phyloP scores from a whole-genome alignment of 1,140 invertebrate genomes.

The Sminthurides bifidus region DNA sequence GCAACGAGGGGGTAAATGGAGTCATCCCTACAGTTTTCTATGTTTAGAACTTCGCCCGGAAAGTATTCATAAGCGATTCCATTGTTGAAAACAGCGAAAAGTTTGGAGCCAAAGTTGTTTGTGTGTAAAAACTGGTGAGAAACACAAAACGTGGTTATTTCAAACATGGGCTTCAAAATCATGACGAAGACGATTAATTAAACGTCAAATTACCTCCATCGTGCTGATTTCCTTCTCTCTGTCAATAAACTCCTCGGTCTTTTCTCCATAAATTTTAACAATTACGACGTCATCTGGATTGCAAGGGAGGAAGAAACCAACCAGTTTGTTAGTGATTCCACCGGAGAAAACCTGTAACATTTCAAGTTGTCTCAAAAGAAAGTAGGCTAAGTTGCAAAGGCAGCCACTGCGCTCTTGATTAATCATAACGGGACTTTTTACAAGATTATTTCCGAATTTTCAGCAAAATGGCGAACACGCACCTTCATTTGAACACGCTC shows the following conservation, averaged over 20 bases:
- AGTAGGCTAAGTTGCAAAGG: too few species aligned
- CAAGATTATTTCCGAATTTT: too few species aligned
- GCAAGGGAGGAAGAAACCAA: slow-evolving; percentile 56
- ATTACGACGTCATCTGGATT: slow-evolving; percentile 60
- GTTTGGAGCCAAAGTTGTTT: slow-evolving; percentile 62
- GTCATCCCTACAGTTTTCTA: slow-evolving; percentile 53
- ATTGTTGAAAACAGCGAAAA: slow-evolving; percentile 88
- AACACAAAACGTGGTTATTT: neutral
- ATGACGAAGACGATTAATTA: neutral
- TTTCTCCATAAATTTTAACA: slow-evolving; percentile 82
- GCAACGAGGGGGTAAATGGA: slow-evolving; percentile 64
- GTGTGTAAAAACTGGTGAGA: slow-evolving; percentile 54
- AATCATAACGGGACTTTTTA: too few species aligned
- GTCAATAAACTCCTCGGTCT: slow-evolving; percentile 87
- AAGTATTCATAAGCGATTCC: slow-evolving; percentile 87
- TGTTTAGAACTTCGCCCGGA: slow-evolving; percentile 63
- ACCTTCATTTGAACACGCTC: too few species aligned
- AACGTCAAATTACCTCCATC: slow-evolving; percentile 43
- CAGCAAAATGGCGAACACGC: too few species aligned
- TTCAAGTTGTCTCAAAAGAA: too few species aligned
- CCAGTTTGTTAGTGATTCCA: slow-evolving; percentile 88
- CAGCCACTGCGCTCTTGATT: too few species aligned
- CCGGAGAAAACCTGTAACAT: slow-evolving; percentile 81
- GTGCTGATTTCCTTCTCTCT: slow-evolving; percentile 64
- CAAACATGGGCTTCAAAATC: neutral